Percentiles rank a stretch among this genome's conserved stretches.
Conservation (phyloP, 2,113 vertebrate species). For the Carassius gibelio region DNA sequence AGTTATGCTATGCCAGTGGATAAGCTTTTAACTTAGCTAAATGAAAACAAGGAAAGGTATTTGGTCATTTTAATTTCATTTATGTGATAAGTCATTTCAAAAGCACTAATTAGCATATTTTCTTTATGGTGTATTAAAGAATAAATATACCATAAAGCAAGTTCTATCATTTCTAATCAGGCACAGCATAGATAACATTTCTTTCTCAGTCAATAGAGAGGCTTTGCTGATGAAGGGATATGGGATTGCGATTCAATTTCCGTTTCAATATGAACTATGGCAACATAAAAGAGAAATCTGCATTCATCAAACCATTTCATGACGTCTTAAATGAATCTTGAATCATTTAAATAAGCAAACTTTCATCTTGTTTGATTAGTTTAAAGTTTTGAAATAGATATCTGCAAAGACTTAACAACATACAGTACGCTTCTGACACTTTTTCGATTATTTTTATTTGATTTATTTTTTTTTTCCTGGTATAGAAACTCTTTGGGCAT, state of each 20-base stretch:
- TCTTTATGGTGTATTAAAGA: not conserved
- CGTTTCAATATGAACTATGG: not conserved
- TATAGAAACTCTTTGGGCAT: not conserved
- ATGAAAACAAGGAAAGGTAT: not conserved
- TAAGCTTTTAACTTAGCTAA: not conserved
- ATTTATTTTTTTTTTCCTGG: not conserved
- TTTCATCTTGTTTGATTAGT: not conserved
- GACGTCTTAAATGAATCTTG: not conserved
- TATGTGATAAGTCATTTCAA: not conserved
- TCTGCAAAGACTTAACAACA: not conserved
- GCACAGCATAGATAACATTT: not conserved
- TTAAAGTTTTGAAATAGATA: not conserved
- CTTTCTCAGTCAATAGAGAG: not conserved
- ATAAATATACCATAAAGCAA: not conserved
- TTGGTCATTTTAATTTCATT: not conserved
- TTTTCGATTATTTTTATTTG: too few species aligned
- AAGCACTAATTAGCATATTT: not conserved
- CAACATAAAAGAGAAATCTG: not conserved
- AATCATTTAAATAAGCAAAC: not conserved
- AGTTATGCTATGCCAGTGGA: too few species aligned
- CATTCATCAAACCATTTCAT: not conserved
- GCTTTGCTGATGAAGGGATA: not conserved
- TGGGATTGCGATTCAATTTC: not conserved
- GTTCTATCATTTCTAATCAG: not conserved
- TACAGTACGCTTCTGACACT: not conserved